Base-by-base conservation (phyloP, 2,113 vertebrate genomes). In the Epinephelus cyanopodus region DNA sequence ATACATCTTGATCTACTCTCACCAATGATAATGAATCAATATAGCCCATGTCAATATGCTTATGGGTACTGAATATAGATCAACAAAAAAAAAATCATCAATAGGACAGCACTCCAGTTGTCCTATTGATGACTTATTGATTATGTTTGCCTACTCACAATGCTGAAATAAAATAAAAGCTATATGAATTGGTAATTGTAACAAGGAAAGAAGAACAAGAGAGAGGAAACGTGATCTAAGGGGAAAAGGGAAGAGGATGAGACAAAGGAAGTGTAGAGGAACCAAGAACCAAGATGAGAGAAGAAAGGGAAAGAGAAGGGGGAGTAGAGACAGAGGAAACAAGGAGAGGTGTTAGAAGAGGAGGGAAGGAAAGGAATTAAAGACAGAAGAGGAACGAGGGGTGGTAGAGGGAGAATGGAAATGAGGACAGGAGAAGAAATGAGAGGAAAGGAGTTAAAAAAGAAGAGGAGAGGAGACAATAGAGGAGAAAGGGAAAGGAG, bases 101-200 rank as follows among this genome's bases (percentile, higher is more conserved):
- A 86, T 85, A 84, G 66, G 86, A 86, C 83, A 82, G 71, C 5
- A 11, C 52, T 83, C 10, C 37, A 19, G 70, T 21, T 78, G 81
- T 84, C 74, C 67, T 72, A 60, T 79, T 80, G 81, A 89, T 73
- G 50, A 58, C 2, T 61, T 77, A 86, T 79, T 56, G 78, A 87
- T 76, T 74, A 54, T 77, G 68, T 82, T 61, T 60, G 61, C 66
- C 50, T 42, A 9, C 33, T 64, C 19, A 3, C 23, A 37, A 45
- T 68, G 17, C 63, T 72, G 53, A 63, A 23, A 66, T 21, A 5
- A n/a, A 54, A 47, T 50, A 67, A 9, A 61, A 25, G 45, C 0
- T 3, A 4, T 18, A 45, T 62, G 48, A 68, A 65, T 50, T 27
- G 27, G 27, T 58, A 39, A 77, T 37, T 27, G 33, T 33, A 29